Evolutionary conservation across 1,140 invertebrate genomes (phyloP), one percentile per base, ranked within the genome.

Genomic region (Panulirus ornatus): DNA sequence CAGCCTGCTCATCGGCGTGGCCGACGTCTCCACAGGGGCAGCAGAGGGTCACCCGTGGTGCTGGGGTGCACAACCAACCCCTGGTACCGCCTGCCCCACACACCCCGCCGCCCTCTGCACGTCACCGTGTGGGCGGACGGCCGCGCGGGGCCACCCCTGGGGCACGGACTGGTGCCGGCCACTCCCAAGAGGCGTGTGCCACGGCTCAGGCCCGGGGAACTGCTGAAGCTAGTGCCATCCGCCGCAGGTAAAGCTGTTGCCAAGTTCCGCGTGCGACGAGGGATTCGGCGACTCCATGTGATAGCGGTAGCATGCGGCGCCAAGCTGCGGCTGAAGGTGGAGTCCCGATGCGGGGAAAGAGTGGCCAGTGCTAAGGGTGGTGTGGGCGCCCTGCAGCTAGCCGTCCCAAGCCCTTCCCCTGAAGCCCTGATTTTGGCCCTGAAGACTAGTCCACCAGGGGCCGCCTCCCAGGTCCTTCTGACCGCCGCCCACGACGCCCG

Each of bases 251-350:
- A 27, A 34, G 88, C 66, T 14, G 30, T 38, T 3, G 88, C 81
- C 34, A 73, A 40, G 44, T 84, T 73, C 34, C 79, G 71, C 19
- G 88, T 84, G 30, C 63, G 70, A 16, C 34, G 34, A 36, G 36
- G 66, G 9, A 38, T 44, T 5, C 42, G n/a, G 27, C 66, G 63
- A 1, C 79, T 89, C 34, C 88, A 89, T 34, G 78, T 89, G 27
- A 84, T 89, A 70, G 88, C 70, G 2, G 87, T 89, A 16, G 81
- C 88, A 22, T 89, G 79, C 36, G 85, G 85, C 6, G 76, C 73
- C 1, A 73, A 82, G 63, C 44, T 89, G 0, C 63, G 71, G 3
- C 47, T 89, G 34, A 44, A 66, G 34, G 88, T 89, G 66, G 51
- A 71, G 79, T 36, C 88, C 11, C 42, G 27, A 9, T 2, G 70